Percentiles rank a stretch among this genome's conserved stretches.
These are phyloP conservation scores for Leptinotarsa lineolata DNA, from an alignment of 1,140 invertebrate species.

Conservation along the genomic window DNA sequence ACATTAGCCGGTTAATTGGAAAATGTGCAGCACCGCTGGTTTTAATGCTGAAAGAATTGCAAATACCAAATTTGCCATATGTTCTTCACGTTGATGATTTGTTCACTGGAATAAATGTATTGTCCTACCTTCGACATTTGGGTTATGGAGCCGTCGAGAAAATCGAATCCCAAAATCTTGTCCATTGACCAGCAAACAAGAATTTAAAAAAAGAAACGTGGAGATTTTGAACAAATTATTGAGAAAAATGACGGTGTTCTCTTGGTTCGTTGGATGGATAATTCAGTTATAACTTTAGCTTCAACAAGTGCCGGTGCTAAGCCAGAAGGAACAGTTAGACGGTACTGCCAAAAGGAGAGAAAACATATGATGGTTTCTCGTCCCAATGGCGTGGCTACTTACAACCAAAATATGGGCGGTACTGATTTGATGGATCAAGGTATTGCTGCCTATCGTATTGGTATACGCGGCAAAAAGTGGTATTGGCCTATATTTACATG, in stretches of 20 bases:
- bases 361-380: conserved; percentile 30
- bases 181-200: conserved; percentile 32
- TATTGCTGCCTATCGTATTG: conserved; percentile 51
- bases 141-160: conserved; percentile 35
- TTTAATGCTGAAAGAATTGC: conserved; percentile 41
- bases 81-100: conserved; percentile 47
- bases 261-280: conserved; percentile 33
- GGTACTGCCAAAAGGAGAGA: conserved; percentile 35
- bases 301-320: conserved; percentile 34
- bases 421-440: conserved; percentile 46
- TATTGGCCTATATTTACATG: conserved; percentile 50
- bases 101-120: conserved; percentile 42
- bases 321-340: conserved; percentile 32
- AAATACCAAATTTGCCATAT: conserved; percentile 32
- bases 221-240: too few species aligned
- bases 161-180: conserved; percentile 37
- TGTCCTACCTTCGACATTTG: conserved; percentile 36
- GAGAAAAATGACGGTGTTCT: conserved; percentile 17
- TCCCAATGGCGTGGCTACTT: conserved; percentile 15
- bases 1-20: conserved; percentile 41
- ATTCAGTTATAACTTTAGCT: conserved; percentile 38
- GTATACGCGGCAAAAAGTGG: conserved; percentile 54
- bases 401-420: conserved; percentile 22
- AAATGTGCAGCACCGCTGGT: conserved; percentile 42
- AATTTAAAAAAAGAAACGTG: conserved; percentile 25